A percentile compares a stretch with the other conserved stretches of the same genome.
Conservation (phyloP, 2,888 invertebrate genomes). For the Meteorus colon region DNA sequence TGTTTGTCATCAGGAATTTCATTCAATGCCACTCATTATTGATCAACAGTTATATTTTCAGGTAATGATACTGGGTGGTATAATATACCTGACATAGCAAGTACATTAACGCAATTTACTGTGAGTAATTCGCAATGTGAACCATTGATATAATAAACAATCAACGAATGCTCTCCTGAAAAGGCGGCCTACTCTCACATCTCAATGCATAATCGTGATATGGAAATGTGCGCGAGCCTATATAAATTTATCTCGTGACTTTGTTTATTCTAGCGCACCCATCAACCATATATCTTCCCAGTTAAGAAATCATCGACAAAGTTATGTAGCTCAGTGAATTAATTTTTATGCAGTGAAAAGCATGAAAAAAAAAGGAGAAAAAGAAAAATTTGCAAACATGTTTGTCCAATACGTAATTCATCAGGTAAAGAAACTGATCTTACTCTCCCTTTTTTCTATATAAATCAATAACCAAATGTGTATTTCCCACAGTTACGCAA, state of each 20-base stretch:
- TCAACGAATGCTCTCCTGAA: too few relatives aligned
- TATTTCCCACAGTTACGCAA: neutral
- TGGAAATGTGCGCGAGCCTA: neutral
- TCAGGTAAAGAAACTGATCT: neutral
- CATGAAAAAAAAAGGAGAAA: neutral
- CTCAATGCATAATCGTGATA: neutral
- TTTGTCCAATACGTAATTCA: neutral
- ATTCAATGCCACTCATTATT: neutral
- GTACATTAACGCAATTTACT: neutral
- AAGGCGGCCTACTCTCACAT: neutral
- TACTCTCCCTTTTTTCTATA: neutral
- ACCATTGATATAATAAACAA: neutral
- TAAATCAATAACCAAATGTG: conserved; percentile 3
- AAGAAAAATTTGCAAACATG: conserved; percentile 3
- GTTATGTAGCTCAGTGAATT: neutral
- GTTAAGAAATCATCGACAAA: neutral
- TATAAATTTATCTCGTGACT: neutral
- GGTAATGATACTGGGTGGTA: neutral
- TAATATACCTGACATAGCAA: neutral
- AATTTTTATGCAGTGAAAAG: neutral
- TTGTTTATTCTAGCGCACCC: conserved; percentile 6
- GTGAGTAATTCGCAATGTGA: conserved; percentile 9
- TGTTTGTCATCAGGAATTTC: too few relatives aligned
- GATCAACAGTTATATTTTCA: neutral
- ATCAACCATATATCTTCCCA: conserved; percentile 9